These are phyloP conservation scores for Pomacea canaliculata DNA, from an alignment of 2,888 invertebrate genomes.

Conservation along the genomic window DNA sequence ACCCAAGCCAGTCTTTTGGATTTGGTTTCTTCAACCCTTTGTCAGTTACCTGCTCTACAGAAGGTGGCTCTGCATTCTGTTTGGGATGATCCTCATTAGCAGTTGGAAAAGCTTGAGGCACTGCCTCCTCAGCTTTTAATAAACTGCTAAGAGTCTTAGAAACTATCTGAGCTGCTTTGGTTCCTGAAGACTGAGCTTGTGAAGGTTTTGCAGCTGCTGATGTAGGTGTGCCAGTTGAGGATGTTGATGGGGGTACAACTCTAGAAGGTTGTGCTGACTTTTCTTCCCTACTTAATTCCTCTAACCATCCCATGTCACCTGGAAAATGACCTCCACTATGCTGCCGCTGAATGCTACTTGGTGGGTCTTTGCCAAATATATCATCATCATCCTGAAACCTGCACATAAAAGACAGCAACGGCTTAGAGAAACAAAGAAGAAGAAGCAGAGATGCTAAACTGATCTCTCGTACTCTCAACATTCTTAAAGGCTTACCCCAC, in stretches of 20 bases:
- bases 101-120: neutral
- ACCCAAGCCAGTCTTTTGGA: conserved; percentile 47
- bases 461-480: too few relatives aligned
- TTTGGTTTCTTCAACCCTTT: conserved; percentile 28
- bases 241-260: conserved; percentile 2
- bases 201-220: neutral
- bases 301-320: conserved; percentile 62
- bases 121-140: neutral
- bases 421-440: neutral
- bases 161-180: conserved; percentile 30
- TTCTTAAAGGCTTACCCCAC: too few relatives aligned
- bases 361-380: conserved; percentile 53
- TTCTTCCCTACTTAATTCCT: conserved; percentile 42
- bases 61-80: neutral
- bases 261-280: conserved; percentile 11
- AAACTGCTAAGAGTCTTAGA: conserved; percentile 14
- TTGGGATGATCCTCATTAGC: too few relatives aligned
- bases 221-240: neutral
- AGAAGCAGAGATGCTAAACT: neutral
- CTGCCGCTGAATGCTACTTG: conserved; percentile 33
- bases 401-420: neutral
- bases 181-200: conserved; percentile 1
- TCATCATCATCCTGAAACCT: conserved; percentile 74
- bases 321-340: conserved; percentile 21
- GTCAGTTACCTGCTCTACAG: neutral